Base-by-base conservation (phyloP, 2,888 invertebrate species). In the Folsomia manolachei region DNA sequence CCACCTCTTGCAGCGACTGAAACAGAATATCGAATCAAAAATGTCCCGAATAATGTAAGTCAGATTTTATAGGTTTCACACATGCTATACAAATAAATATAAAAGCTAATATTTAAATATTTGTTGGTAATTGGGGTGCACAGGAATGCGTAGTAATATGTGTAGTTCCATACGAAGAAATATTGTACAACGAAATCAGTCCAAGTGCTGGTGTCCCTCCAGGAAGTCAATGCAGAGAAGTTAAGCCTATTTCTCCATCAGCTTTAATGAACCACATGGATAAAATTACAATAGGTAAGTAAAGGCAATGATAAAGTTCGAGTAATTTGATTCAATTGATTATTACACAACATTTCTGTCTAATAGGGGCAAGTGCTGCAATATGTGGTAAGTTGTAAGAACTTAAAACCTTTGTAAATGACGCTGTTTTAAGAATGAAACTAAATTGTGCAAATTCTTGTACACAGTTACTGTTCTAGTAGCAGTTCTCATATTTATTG, bases 101-200 rank as follows among this genome's bases (percentile, higher is more conserved):
- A 51, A 7, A 27, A 68, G 26, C 56, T 53, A 53, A 24, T 19
- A 39, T 4, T 9, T 63, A 39, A 39, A 39, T 39, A 39, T 39
- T 9, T 39, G 14, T 39, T 9, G 39, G 39, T 39, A 39, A 4
- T 9, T 39, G 14, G 39, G 39, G 68, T 72, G 84, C 84, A 53
- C 86, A 94, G 90, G 95, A 95, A 87, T 95, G 95, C 84, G 92
- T 95, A 79, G 91, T 95, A 76, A 95, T 95, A 76, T 95, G 95
- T 85, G 95, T 95, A 72, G 92, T 95, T 80, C 94, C 94, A 70
- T 85, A 94, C 80, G 94, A 94, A 85, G 94, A 94, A 83, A 75
- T 82, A 69, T 74, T 81, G 7, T 81, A 79, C 77, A 80, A 80
- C 68, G 79, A 77, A 75, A 79, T 78, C 64, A 82, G 71, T 70